phyloP scores from a whole-genome alignment of 2,888 invertebrate genomes.

The Brassicogethes aeneus region DNA sequence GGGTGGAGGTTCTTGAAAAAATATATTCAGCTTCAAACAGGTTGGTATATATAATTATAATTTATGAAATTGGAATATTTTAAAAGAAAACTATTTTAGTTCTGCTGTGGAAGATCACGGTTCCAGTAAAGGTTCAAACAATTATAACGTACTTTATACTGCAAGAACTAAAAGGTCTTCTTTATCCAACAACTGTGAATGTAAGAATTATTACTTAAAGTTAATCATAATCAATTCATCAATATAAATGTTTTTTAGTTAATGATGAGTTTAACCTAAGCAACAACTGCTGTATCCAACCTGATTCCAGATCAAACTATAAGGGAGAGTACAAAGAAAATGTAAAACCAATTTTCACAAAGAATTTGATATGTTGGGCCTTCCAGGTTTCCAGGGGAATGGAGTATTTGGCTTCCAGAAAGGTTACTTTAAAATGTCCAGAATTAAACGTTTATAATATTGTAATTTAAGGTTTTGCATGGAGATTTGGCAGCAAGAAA shows the following conservation, averaged over 20 bases:
- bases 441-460: constrained; percentile 4
- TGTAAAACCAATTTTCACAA: constrained; percentile 64
- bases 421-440: constrained; percentile 51
- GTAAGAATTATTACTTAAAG: no score
- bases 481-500: constrained; percentile 89
- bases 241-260: no score
- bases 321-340: constrained; percentile 65
- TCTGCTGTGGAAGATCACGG: constrained; percentile 39
- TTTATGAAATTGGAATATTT: no score
- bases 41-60: no score
- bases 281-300: constrained; percentile 53
- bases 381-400: constrained; percentile 93
- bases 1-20: constrained; percentile 47
- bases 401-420: constrained; percentile 86
- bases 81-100: neutral
- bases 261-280: constrained; percentile 43
- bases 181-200: no score
- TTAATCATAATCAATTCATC: no score
- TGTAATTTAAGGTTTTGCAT: constrained; percentile 57
- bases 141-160: constrained; percentile 4
- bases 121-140: constrained; percentile 6
- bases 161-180: constrained; percentile 18
- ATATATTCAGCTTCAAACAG: constrained; percentile 49
- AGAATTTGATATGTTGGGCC: constrained; percentile 81
- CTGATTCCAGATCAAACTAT: constrained; percentile 74